Evolutionary conservation across 2,888 invertebrate species (phyloP).

Genomic region (Acheta domesticus): DNA sequence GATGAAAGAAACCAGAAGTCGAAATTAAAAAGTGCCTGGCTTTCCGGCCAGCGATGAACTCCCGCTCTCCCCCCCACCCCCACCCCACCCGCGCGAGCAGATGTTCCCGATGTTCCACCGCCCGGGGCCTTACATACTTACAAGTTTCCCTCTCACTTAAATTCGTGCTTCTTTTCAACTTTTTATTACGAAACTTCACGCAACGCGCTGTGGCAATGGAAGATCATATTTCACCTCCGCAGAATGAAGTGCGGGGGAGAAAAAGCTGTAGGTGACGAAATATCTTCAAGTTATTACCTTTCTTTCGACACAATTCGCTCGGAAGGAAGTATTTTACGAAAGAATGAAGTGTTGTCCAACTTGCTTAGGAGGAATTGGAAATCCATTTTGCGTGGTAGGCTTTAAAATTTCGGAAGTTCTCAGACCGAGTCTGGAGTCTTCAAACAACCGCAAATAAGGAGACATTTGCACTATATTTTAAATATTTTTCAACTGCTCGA

Average conservation of each 20-base stretch:
- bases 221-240: not conserved
- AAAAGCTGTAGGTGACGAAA: not conserved
- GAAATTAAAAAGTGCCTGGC: not conserved
- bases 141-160: not conserved
- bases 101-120: not conserved
- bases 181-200: constrained; percentile 6
- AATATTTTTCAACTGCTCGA: no score
- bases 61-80: not conserved
- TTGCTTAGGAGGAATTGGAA: no score
- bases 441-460: no score
- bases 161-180: not conserved
- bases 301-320: not conserved
- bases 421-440: no score
- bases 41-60: not conserved
- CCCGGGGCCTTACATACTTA: not conserved
- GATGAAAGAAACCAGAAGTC: constrained; percentile 7
- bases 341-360: not conserved
- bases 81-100: not conserved
- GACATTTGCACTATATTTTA: no score
- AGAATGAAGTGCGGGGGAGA: not conserved
- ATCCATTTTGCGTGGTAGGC: no score
- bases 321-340: not conserved
- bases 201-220: not conserved
- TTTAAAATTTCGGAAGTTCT: no score
- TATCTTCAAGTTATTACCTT: not conserved